phyloP scores from a whole-genome alignment of 2,113 vertebrate species.

The Paradoxurus hermaphroditus region DNA sequence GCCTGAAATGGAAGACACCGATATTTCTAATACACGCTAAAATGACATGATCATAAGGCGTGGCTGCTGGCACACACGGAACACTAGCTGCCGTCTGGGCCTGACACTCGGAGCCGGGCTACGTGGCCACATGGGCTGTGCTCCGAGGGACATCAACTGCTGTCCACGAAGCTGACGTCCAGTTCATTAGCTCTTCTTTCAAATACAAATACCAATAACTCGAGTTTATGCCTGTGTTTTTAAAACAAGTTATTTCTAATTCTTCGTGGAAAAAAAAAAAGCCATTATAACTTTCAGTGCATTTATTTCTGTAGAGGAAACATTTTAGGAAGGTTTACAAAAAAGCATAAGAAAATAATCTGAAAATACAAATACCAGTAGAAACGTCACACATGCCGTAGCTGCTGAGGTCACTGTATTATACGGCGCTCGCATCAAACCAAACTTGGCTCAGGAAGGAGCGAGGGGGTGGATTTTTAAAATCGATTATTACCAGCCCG shows the following conservation, averaged over 20 bases:
- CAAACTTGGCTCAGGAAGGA: not conserved
- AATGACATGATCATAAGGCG: not conserved
- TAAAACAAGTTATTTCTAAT: not conserved
- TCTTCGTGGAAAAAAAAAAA: not conserved
- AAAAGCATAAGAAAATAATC: not conserved
- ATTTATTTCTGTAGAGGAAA: not conserved
- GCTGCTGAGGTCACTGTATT: not conserved
- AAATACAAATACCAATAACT: not conserved
- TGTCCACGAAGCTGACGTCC: rapidly evolving
- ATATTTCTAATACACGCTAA: not conserved
- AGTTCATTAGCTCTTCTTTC: not conserved
- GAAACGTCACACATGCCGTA: not conserved
- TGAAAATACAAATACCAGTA: not conserved
- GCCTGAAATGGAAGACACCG: not conserved
- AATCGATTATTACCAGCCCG: not conserved
- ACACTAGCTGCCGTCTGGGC: rapidly evolving
- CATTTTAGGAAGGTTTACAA: not conserved
- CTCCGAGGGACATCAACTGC: not conserved
- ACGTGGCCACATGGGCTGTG: rapidly evolving
- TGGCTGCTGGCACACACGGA: not conserved
- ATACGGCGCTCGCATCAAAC: not conserved
- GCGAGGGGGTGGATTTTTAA: not conserved
- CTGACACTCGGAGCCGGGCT: rapidly evolving
- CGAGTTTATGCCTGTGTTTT: not conserved
- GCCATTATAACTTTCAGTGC: not conserved